phyloP scores from a whole-genome alignment of 2,888 invertebrate genomes.

The Melanophora roralis region DNA sequence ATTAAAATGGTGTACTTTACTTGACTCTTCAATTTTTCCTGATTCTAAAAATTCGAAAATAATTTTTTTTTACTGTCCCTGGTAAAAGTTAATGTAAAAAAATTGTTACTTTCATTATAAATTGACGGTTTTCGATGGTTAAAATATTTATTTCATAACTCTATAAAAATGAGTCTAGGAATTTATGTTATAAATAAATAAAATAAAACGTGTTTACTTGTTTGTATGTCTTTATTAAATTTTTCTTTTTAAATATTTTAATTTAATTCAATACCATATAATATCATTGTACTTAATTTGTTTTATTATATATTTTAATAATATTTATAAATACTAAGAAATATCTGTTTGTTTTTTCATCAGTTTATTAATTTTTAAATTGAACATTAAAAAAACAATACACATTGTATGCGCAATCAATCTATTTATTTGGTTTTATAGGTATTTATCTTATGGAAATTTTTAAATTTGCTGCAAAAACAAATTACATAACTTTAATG shows the following conservation, averaged over 20 bases:
- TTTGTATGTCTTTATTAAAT: slow-evolving; percentile 14
- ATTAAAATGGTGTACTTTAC: too few relatives aligned
- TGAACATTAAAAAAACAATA: slow-evolving; percentile 36
- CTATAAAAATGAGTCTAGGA: neutral
- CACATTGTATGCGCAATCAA: slow-evolving; percentile 50
- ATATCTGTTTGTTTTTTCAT: neutral
- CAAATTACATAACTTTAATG: slow-evolving; percentile 32
- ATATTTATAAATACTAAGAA: slow-evolving; percentile 37
- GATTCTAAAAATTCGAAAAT: too few relatives aligned
- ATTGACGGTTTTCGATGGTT: too few relatives aligned
- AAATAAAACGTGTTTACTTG: slow-evolving; percentile 29
- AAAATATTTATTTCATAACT: neutral
- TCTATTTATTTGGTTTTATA: slow-evolving; percentile 44
- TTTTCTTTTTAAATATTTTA: slow-evolving; percentile 37
- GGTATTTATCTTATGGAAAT: neutral
- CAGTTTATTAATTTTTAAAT: slow-evolving; percentile 16
- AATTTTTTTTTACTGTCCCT: too few relatives aligned
- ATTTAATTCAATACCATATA: slow-evolving; percentile 36
- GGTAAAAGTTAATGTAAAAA: too few relatives aligned
- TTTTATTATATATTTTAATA: slow-evolving; percentile 8
- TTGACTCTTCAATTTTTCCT: too few relatives aligned
- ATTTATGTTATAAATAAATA: too few relatives aligned
- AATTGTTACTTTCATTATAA: too few relatives aligned
- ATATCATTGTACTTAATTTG: slow-evolving; percentile 49
- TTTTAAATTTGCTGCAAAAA: slow-evolving; percentile 38